phyloP scores from a whole-genome alignment of 2,113 vertebrate genomes.

The Orycteropus afer region DNA sequence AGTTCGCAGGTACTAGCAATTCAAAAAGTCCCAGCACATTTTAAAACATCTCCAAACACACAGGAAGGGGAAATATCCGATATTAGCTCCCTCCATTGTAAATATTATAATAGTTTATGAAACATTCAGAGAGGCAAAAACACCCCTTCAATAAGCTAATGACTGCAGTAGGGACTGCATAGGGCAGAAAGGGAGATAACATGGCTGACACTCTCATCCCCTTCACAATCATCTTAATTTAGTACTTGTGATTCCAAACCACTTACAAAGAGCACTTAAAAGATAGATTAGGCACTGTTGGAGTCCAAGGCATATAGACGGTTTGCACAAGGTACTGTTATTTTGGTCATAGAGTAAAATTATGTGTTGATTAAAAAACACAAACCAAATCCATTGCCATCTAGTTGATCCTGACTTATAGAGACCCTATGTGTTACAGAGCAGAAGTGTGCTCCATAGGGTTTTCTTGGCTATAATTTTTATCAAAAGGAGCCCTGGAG shows the following conservation, averaged over 20 bases:
- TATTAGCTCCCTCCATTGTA: background rate
- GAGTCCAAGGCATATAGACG: background rate
- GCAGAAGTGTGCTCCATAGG: too few relatives aligned
- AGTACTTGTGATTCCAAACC: background rate
- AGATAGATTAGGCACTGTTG: background rate
- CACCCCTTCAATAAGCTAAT: background rate
- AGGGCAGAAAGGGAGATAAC: background rate
- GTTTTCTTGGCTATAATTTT: too few relatives aligned
- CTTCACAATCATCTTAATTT: background rate
- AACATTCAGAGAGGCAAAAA: background rate
- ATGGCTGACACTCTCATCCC: background rate
- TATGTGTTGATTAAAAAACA: background rate
- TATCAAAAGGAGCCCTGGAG: too few relatives aligned
- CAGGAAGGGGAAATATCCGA: background rate
- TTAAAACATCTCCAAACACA: slow-evolving; percentile 24
- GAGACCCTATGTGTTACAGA: too few relatives aligned
- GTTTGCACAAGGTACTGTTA: background rate
- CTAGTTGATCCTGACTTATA: background rate
- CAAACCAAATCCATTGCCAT: background rate
- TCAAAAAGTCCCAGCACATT: background rate
- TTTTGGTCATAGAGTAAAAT: background rate
- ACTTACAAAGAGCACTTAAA: slow-evolving; percentile 32
- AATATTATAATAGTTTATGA: background rate
- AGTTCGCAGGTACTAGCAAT: background rate
- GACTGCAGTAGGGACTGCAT: background rate